phyloP scores from a whole-genome alignment of 2,797 vertebrate species.

The Amblyopsis hoosieri region DNA sequence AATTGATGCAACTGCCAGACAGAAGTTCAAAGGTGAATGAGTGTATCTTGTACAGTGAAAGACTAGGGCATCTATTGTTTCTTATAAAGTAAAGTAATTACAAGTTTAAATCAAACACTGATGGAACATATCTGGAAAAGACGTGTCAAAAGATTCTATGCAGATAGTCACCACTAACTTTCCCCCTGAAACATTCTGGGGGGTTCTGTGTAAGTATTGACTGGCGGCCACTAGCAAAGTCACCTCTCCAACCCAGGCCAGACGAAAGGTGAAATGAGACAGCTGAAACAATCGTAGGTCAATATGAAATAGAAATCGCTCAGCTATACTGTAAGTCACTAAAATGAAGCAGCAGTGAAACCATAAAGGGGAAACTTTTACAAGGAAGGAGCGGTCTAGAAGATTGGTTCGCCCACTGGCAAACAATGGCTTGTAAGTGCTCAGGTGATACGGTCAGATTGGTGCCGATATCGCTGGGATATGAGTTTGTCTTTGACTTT shows the following conservation, averaged over 20 bases:
- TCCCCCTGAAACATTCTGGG: constrained; percentile 54
- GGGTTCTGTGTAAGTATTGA: constrained; percentile 88
- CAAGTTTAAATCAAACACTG: constrained; percentile 78
- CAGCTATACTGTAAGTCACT: constrained; percentile 95
- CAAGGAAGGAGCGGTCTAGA: constrained; percentile 84
- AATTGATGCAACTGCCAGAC: constrained; percentile 15
- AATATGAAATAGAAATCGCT: constrained; percentile 97
- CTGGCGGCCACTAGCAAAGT: constrained; percentile 90
- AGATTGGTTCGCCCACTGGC: constrained; percentile 81
- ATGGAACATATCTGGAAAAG: constrained; percentile 77
- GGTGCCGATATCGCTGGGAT: too few species aligned
- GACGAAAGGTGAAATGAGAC: constrained; percentile 97
- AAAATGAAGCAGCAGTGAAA: constrained; percentile 90
- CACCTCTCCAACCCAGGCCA: constrained; percentile 89
- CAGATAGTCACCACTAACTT: constrained; percentile 66
- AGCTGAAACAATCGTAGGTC: constrained; percentile 97
- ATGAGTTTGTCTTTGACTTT: too few species aligned
- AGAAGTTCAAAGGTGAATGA: constrained; percentile 59
- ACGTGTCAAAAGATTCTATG: constrained; percentile 79
- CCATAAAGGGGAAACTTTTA: constrained; percentile 89
- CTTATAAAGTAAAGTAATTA: constrained; percentile 51
- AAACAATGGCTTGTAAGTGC: constrained; percentile 57
- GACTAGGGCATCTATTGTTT: constrained; percentile 42
- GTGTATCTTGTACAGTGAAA: constrained; percentile 57
- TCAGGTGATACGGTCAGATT: constrained; percentile 42